phyloP scores from a whole-genome alignment of 2,797 vertebrate species.

The Manis javanica region DNA sequence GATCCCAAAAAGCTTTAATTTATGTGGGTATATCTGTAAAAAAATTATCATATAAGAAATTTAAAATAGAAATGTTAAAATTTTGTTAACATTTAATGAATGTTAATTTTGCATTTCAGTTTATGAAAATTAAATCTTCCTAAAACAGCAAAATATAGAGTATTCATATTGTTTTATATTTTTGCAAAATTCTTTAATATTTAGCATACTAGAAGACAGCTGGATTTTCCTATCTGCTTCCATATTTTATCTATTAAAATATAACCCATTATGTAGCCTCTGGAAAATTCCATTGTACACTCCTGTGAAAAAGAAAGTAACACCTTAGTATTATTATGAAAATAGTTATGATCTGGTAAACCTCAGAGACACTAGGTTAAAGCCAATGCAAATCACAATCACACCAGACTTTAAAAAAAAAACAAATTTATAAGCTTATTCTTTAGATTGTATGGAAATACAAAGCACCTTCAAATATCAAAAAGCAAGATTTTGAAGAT shows the following conservation, averaged over 20 bases:
- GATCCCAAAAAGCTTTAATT: neutral
- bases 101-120: no score
- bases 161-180: neutral
- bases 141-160: neutral
- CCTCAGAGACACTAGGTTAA: neutral
- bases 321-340: neutral
- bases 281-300: neutral
- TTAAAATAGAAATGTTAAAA: neutral
- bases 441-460: neutral
- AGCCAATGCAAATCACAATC: neutral
- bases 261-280: neutral
- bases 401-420: neutral
- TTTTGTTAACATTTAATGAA: no score
- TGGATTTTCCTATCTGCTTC: neutral
- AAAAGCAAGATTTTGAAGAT: neutral
- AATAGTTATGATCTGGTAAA: neutral
- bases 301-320: constrained; percentile 10
- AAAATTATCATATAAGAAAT: neutral
- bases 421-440: neutral
- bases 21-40: neutral
- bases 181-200: neutral
- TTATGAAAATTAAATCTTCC: neutral
- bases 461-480: neutral
- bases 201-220: neutral
- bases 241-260: neutral